phyloP scores from a whole-genome alignment of 2,888 invertebrate species.

The Acanthosepion pharaonis region DNA sequence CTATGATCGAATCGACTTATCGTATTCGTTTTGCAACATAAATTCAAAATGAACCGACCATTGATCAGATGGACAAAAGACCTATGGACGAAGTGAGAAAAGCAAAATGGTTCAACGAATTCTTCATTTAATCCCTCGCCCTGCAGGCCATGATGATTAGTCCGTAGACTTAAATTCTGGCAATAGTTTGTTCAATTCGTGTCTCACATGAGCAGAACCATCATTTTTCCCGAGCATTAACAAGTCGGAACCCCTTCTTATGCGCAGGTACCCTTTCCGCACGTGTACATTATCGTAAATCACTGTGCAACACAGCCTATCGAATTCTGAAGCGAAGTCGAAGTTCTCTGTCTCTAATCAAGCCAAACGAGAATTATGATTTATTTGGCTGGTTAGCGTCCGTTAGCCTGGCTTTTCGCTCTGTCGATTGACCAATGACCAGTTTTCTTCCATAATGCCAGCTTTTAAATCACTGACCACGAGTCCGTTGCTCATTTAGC shows the following conservation, averaged over 20 bases:
- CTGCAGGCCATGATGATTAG: background rate
- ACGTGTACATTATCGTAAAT: background rate
- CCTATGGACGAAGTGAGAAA: too few relatives aligned
- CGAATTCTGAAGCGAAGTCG: background rate
- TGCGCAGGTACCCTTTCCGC: background rate
- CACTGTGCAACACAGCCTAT: background rate
- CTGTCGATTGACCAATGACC: background rate
- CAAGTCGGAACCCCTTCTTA: background rate
- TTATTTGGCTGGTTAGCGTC: conserved; percentile 20
- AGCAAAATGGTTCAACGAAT: accelerated
- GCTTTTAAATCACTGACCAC: background rate
- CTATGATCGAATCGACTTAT: background rate
- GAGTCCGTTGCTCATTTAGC: background rate
- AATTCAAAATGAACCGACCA: background rate
- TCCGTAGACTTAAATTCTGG: background rate
- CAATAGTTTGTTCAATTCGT: background rate
- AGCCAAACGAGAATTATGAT: background rate
- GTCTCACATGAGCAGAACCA: background rate
- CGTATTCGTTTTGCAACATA: background rate
- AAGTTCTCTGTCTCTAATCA: background rate
- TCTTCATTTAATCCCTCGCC: background rate
- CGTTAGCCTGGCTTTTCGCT: background rate
- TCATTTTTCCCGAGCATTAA: background rate
- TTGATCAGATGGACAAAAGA: background rate
- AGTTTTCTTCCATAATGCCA: background rate